Base-by-base conservation (phyloP, 2,797 vertebrate species). In the Bufotes viridis region DNA sequence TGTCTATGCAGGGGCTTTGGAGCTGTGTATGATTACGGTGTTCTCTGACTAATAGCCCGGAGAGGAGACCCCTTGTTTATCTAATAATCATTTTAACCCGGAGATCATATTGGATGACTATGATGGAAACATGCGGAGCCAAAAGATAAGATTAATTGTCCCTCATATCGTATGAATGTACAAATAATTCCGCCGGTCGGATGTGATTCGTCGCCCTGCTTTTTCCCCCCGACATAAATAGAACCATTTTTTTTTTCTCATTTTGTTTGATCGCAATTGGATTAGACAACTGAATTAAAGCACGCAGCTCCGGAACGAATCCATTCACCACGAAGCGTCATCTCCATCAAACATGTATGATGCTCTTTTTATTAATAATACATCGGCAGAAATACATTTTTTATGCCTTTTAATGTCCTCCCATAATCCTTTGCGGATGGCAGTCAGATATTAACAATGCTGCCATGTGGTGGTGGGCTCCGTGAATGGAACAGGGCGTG, bases 281-380 rank as follows among this genome's bases (percentile, higher is more conserved):
- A 55, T 78, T 13, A 78, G 75, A 78, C 49, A 78, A 15, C 5
- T 78, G n/a, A 55, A 14, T 55, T 78, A 75, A 51, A 75, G 42
- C 42, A 5, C 12, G n/a, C 6, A 10, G 72, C 20, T 51, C 72
- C 42, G n/a, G 72, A 75, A 51, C 49, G 4, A 22, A 51, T 75
- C 42, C 72, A 75, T 75, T 75, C 72, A 22, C 72, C 53, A 53
- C 13, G 14, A 75, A 75, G 4, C 72, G 15, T 53, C 72, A n/a
- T 42, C 51, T 34, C 12, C 81, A 82, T 57, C 34, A 57, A 82
- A 67, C 34, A 82, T 49, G 80, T 49, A 51, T 67, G 80, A 60
- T 61, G 78, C 58, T 29, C 55, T 80, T 42, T 24, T 80, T 81
- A 61, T 81, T 61, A 34, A 81, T 63, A 81, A 81, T 34, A 51